Evolutionary conservation across 2,113 vertebrate genomes (phyloP), one percentile per base, ranked within the genome.

Genomic region (Eulacestoma nigropectus): DNA sequence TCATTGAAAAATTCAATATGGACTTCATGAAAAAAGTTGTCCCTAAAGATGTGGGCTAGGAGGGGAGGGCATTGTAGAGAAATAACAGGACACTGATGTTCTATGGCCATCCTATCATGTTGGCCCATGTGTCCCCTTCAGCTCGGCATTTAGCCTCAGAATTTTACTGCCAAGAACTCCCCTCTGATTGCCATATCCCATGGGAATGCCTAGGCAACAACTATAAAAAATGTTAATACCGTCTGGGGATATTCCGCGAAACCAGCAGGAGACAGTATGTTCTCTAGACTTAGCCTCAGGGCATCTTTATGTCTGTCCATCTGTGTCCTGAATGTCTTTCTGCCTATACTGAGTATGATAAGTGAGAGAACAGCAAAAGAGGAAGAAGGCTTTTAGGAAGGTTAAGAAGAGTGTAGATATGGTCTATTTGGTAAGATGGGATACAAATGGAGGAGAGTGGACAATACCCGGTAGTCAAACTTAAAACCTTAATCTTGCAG

Each of bases 191-290:
- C 37, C 2, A 2, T 39, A 59, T 68, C 56, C 21, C 52, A 59
- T 46, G 47, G 35, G 87, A 93, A 78, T 35, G 39, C 52, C 25
- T 16, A 68, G 14, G 33, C 53, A 50, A 46, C n/a, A 37, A 30
- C 13, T n/a, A 25, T n/a, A 46, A 49, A 65, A 90, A 87, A 70
- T 42, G 11, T 63, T 49, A 75, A 20, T 41, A 8, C 32, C 33
- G 10, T 84, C 42, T 69, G 53, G 52, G 63, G 27, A 82, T 87
- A 37, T 60, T 84, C 69, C 53, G 47, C 69, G 46, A 91, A 82
- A 76, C 37, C 85, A 65, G 46, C 65, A 79, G 87, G 93, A 87
- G 74, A 91, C 46, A 50, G 57, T 65, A 27, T 82, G 65, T 95
- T 82, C 55, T 79, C 33, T 50, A 37, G 26, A 10, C 26, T 79